Evolutionary conservation across 2,797 vertebrate genomes (phyloP).

Genomic region (Novumbra hubbsi): DNA sequence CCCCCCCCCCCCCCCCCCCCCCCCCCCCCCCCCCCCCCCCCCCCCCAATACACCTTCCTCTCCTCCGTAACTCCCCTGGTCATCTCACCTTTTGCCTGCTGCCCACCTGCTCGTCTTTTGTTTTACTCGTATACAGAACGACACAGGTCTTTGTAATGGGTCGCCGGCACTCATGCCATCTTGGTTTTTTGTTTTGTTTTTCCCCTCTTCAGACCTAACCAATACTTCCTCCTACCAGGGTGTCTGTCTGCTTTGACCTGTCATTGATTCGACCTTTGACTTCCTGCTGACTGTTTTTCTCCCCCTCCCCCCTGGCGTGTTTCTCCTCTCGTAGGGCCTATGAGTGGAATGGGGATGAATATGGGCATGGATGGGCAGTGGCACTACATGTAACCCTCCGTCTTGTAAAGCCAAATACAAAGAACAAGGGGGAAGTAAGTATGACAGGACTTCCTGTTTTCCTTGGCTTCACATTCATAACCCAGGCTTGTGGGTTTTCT

Average conservation of each 20-base stretch:
- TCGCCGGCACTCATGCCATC: conserved; percentile 17
- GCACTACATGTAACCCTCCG: conserved; percentile 88
- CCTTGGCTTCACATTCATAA: conserved; percentile 74
- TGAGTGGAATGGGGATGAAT: conserved; percentile 91
- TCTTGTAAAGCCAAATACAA: conserved; percentile 82
- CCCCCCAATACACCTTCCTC: conserved; percentile 35
- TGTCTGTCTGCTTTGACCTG: conserved; percentile 56
- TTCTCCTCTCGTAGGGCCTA: conserved; percentile 81
- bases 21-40: conserved; percentile 21
- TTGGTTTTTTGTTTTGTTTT: conserved; percentile 26
- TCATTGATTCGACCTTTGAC: conserved; percentile 63
- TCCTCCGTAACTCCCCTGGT: conserved; percentile 23
- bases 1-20: conserved; percentile 23
- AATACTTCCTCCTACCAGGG: conserved; percentile 39
- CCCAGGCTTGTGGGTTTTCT: conserved; percentile 48
- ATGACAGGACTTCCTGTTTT: conserved; percentile 76
- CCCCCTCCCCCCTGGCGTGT: conserved; percentile 64
- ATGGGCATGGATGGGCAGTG: conserved; percentile 91
- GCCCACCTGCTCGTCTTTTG: conserved; percentile 62
- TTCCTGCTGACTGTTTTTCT: conserved; percentile 76
- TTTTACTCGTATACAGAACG: conserved; percentile 41
- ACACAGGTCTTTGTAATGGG: conserved; percentile 27
- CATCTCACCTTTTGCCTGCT: conserved; percentile 57
- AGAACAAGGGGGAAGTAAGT: conserved; percentile 98
- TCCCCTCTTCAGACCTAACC: conserved; percentile 47